Conservation (phyloP, 2,888 invertebrate genomes). For the Lapara coniferarum region DNA sequence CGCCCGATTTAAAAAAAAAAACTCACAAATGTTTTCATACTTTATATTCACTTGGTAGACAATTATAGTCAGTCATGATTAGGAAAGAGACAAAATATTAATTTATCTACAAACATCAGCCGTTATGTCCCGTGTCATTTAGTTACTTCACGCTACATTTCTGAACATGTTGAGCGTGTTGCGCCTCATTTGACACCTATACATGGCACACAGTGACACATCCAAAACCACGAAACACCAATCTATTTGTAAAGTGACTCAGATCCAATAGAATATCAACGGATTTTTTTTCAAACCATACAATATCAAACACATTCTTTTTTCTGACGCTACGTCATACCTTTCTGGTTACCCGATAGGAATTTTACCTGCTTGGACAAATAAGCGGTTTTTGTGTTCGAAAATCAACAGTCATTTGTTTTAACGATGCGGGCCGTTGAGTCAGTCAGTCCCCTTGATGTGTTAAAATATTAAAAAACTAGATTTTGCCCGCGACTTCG, state of each 20-base stretch:
- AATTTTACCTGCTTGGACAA: constrained; percentile 20
- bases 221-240: not conserved
- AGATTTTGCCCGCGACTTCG: too few relatives aligned
- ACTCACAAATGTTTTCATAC: too few relatives aligned
- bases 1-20: too few relatives aligned
- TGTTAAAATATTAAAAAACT: too few relatives aligned
- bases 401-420: constrained; percentile 25
- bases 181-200: too few relatives aligned
- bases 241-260: constrained; percentile 10
- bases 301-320: constrained; percentile 1
- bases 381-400: not conserved
- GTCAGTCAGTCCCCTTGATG: not conserved
- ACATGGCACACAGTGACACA: not conserved
- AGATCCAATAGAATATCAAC: not conserved
- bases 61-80: too few relatives aligned
- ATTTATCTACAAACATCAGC: too few relatives aligned
- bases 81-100: too few relatives aligned
- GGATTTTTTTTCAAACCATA: not conserved
- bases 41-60: too few relatives aligned
- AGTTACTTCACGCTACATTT: too few relatives aligned
- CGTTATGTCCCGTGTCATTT: too few relatives aligned
- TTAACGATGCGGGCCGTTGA: constrained; percentile 17
- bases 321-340: not conserved
- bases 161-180: too few relatives aligned
- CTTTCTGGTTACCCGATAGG: constrained; percentile 12